Base-by-base conservation (phyloP, 2,113 vertebrate species). In the Eulacestoma nigropectus region DNA sequence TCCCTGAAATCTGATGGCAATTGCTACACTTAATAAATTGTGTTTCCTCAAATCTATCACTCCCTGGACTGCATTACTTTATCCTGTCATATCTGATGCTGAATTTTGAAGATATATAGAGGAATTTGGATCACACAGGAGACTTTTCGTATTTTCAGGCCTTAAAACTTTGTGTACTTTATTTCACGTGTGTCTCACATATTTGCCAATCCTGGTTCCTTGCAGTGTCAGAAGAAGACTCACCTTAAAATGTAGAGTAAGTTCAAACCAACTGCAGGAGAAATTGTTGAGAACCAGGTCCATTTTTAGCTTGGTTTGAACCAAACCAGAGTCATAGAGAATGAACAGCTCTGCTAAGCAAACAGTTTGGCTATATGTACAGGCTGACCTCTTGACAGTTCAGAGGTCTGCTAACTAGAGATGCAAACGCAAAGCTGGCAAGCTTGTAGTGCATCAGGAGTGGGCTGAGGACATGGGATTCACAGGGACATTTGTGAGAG, bases 191-290 rank as follows among this genome's bases (percentile, higher is more conserved):
- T 87, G 29, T 44, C 19, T 91, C 42, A 13, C 2, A 0, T 53
- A 44, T 63, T 76, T 85, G 27, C 35, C 74, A 21, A 2, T 70
- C 35, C 30, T 63, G 10, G 7, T 63, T 80, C 59, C 19, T 80
- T 59, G 13, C n/a, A 55, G 21, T 53, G 50, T 46, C 33, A 49
- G 25, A 52, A 70, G 47, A 56, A 0, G 0, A 35, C 0, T 3
- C 22, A 50, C 11, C 14, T 30, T 15, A 59, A 86, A 63, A 56
- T 18, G 8, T 33, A n/a, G 32, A 32, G 16, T 37, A 33, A 78
- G 16, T 70, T 87, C 30, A 42, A 68, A 39, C 27, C 13, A 29
- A 6, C 19, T 37, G 15, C 53, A 49, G 41, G 23, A 60, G 11
- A 10, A 79, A 4, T 11, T 85, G 11, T 41, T 69, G 70, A 64